Percentiles rank a stretch among this genome's conserved stretches.
Evolutionary conservation across 2,888 invertebrate species (phyloP).

Genomic region (Philhelius pedissequus): DNA sequence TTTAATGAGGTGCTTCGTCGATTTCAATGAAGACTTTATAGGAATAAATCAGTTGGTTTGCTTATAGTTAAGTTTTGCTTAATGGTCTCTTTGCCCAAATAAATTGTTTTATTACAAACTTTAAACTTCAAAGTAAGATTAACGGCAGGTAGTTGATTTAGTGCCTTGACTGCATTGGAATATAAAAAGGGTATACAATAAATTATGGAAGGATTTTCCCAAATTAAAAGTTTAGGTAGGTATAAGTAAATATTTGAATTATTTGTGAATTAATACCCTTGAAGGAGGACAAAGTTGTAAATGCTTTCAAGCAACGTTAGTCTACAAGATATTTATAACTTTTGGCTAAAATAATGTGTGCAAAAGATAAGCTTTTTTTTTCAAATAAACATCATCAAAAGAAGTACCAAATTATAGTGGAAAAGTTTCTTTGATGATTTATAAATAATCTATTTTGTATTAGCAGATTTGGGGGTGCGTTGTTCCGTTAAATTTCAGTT

Average conservation of each 20-base stretch:
- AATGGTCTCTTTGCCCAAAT: not conserved
- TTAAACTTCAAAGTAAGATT: not conserved
- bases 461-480: too few relatives aligned
- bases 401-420: too few relatives aligned
- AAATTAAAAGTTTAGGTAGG: not conserved
- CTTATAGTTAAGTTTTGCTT: conserved; percentile 21
- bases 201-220: not conserved
- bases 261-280: not conserved
- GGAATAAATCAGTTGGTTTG: conserved; percentile 20
- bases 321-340: not conserved
- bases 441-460: too few relatives aligned
- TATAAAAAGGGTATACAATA: not conserved
- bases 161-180: not conserved
- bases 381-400: too few relatives aligned
- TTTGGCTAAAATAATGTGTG: not conserved
- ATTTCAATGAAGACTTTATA: conserved; percentile 34
- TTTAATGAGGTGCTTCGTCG: not conserved
- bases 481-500: too few relatives aligned
- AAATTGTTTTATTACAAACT: not conserved
- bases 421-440: too few relatives aligned
- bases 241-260: not conserved
- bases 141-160: not conserved
- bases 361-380: too few relatives aligned
- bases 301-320: not conserved
- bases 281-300: not conserved